Conservation (phyloP, 2,888 invertebrate species). For the Macrosiphum euphorbiae region DNA sequence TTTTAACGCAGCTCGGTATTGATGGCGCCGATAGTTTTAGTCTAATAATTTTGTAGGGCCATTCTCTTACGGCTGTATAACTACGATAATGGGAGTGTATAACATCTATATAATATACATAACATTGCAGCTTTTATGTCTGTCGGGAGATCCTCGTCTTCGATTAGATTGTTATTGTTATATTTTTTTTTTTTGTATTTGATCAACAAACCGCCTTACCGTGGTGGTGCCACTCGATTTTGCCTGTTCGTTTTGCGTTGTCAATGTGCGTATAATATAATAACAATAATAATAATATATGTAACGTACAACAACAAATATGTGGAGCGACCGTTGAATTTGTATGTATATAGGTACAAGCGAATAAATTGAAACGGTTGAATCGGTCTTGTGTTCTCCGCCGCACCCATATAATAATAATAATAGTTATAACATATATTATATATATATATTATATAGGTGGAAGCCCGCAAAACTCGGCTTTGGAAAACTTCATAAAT, state of each 20-base stretch:
- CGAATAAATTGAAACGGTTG: slow-evolving; percentile 25
- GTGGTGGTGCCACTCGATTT: neutral
- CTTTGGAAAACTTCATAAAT: slow-evolving; percentile 26
- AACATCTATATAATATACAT: neutral
- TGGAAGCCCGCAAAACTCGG: neutral
- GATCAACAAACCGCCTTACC: neutral
- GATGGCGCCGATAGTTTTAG: neutral
- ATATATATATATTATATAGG: neutral
- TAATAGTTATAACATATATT: neutral
- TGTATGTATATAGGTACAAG: neutral
- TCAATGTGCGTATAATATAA: neutral
- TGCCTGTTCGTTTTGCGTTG: neutral
- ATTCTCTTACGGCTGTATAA: neutral
- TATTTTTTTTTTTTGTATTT: neutral
- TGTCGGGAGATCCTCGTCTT: neutral
- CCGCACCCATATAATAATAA: neutral
- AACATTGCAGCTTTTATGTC: neutral
- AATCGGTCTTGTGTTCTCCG: slow-evolving; percentile 31
- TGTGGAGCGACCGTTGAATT: neutral
- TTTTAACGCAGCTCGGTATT: neutral
- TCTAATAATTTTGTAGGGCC: neutral
- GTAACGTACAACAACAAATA: neutral
- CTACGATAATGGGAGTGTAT: neutral
- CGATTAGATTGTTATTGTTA: neutral
- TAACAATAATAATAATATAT: neutral